A percentile compares a stretch with the other conserved stretches of the same genome.
phyloP scores from a whole-genome alignment of 1,140 invertebrate genomes.

The Leptopilina clavipes region DNA sequence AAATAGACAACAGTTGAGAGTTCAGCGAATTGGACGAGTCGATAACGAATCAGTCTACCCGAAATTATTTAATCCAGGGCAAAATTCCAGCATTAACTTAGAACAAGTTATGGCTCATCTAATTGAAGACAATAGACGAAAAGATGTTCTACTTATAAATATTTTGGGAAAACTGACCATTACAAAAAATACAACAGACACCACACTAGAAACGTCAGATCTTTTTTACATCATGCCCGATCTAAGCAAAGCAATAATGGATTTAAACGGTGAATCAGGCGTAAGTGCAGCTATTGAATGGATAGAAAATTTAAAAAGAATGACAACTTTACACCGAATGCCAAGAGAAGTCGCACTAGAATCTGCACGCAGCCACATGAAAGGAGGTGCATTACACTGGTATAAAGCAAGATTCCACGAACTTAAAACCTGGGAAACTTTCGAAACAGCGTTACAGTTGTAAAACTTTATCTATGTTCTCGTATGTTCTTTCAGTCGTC shows the following conservation, averaged over 20 bases:
- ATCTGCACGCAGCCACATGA: neutral
- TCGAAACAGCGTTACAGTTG: neutral
- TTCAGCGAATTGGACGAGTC: neutral
- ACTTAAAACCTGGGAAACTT: neutral
- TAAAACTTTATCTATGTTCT: neutral
- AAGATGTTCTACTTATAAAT: neutral
- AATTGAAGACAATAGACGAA: neutral
- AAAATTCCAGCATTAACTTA: neutral
- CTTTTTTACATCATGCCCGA: neutral
- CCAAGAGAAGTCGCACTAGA: neutral
- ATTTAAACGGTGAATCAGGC: neutral
- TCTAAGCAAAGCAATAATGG: neutral
- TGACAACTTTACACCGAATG: neutral
- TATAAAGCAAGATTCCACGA: constrained; percentile 2
- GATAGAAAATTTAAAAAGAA: neutral
- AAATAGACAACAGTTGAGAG: neutral
- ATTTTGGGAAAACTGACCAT: neutral
- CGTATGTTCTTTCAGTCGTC: neutral
- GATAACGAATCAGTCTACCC: neutral
- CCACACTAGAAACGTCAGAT: neutral
- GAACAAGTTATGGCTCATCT: neutral
- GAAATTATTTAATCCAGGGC: neutral
- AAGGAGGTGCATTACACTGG: neutral
- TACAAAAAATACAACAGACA: neutral
- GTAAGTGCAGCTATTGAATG: neutral